Base-by-base conservation (phyloP, 2,113 vertebrate species). In the Corythaixoides concolor region DNA sequence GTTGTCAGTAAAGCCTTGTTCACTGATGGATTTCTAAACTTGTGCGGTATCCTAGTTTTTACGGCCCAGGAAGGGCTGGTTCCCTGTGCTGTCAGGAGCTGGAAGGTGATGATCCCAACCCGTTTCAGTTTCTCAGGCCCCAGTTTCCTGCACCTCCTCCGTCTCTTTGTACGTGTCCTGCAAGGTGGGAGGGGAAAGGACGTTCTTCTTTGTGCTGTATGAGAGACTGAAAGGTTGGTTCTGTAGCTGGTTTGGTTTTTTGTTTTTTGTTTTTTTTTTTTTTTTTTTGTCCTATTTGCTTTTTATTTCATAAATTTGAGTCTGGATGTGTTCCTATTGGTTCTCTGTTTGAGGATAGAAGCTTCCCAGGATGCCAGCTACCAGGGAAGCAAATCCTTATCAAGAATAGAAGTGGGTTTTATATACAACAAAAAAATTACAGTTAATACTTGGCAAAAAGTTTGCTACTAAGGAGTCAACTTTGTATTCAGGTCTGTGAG, bases 1-100 rank as follows among this genome's bases (percentile, higher is more conserved):
- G 97, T 97, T 98, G 98, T 98, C 98, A 98, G 98, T 98, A 98
- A 98, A 98, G 97, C 98, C 97, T 98, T 98, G 98, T 97, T 98
- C 97, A 97, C 98, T 96, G 98, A 98, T 98, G 97, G 90, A 97
- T 98, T 98, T 98, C 98, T 98, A 98, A 98, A 96, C 96, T 97
- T 93, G 97, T 97, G 97, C 96, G 8, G 95, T 97, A 97, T 98
- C 94, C 90, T 80, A 91, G 97, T 98, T 98, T 94, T 93, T 97
- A 5, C 26, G 55, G 95, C 90, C 80, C 69, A 66, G 80, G 59
- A 69, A 23, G 90, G 93, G 85, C 63, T 62, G 88, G 67, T 27
- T 94, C 85, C 89, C 86, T 35, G 73, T 63, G 90, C 92, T 83
- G 55, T 10, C 69, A 64, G 8, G 88, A 90, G 85, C 75, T 74